Conservation (phyloP, 2,888 invertebrate species). For the Lycophotia porphyrea region DNA sequence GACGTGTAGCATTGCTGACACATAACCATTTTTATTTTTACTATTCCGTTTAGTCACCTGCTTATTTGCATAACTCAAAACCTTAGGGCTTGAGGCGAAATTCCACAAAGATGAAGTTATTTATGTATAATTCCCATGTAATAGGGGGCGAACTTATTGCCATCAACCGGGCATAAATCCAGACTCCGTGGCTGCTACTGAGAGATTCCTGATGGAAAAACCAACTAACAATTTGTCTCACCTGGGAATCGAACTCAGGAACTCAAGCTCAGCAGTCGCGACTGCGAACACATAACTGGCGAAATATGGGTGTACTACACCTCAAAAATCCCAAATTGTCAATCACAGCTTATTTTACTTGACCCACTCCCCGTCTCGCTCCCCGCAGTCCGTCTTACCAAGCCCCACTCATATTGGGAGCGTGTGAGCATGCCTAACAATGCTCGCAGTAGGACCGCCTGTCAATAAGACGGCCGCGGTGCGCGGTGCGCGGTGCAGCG, state of each 20-base stretch:
- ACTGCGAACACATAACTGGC: too few relatives aligned
- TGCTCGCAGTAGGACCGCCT: conserved; percentile 65
- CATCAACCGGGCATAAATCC: neutral
- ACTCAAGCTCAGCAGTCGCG: too few relatives aligned
- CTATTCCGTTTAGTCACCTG: too few relatives aligned
- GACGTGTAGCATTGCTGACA: neutral
- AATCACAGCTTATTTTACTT: neutral
- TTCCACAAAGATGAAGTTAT: neutral
- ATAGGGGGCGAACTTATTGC: neutral
- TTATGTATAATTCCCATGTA: neutral
- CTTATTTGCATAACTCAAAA: neutral
- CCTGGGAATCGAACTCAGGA: too few relatives aligned
- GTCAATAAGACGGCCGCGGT: conserved; percentile 65
- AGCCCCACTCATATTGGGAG: conserved; percentile 49
- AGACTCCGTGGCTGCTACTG: neutral
- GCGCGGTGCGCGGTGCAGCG: conserved; percentile 43
- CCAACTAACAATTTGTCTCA: neutral
- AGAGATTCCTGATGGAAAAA: neutral
- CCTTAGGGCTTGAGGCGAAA: neutral
- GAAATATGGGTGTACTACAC: too few relatives aligned
- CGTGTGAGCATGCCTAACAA: conserved; percentile 68
- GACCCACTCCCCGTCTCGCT: neutral
- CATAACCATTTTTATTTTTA: too few relatives aligned
- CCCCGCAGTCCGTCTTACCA: conserved; percentile 20
- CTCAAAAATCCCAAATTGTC: neutral